Percentiles rank a stretch among this genome's conserved stretches.
These are phyloP conservation scores for Hydrotaea cyrtoneurina DNA, from an alignment of 2,888 invertebrate genomes.

Conservation along the genomic window DNA sequence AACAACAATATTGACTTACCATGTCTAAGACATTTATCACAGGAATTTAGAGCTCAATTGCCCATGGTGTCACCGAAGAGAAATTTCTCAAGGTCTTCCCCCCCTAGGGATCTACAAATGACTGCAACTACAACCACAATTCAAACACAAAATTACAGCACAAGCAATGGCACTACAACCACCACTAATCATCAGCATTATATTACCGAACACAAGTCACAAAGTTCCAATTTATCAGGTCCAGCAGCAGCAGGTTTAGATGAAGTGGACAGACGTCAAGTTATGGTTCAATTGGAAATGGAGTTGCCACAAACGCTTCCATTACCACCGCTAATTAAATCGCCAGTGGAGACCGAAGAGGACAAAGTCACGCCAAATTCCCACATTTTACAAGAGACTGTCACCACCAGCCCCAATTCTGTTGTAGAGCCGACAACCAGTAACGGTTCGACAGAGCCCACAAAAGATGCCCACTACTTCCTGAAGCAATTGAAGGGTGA, in stretches of 20 bases:
- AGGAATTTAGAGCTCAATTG: constrained; percentile 92
- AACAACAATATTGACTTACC: constrained; percentile 82
- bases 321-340: constrained; percentile 50
- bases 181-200: constrained; percentile 43
- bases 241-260: constrained; percentile 58
- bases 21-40: constrained; percentile 90
- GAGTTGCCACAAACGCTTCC: constrained; percentile 42
- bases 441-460: constrained; percentile 32
- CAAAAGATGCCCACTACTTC: constrained; percentile 88
- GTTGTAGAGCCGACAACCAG: constrained; percentile 13
- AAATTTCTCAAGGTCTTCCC: constrained; percentile 59
- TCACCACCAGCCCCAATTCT: neutral
- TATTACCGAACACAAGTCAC: constrained; percentile 21
- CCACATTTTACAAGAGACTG: constrained; percentile 28
- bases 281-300: constrained; percentile 3
- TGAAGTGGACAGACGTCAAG: constrained; percentile 74
- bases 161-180: constrained; percentile 8
- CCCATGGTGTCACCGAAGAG: constrained; percentile 84
- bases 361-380: constrained; percentile 33
- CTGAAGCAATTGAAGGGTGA: constrained; percentile 88
- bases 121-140: constrained; percentile 46
- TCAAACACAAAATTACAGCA: constrained; percentile 39
- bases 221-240: constrained; percentile 21
- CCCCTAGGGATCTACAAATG: constrained; percentile 46
- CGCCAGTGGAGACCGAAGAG: neutral